A percentile compares a stretch with the other conserved stretches of the same genome.
These are phyloP conservation scores for Coenonympha glycerion DNA, from an alignment of 2,888 invertebrate species.

Conservation along the genomic window DNA sequence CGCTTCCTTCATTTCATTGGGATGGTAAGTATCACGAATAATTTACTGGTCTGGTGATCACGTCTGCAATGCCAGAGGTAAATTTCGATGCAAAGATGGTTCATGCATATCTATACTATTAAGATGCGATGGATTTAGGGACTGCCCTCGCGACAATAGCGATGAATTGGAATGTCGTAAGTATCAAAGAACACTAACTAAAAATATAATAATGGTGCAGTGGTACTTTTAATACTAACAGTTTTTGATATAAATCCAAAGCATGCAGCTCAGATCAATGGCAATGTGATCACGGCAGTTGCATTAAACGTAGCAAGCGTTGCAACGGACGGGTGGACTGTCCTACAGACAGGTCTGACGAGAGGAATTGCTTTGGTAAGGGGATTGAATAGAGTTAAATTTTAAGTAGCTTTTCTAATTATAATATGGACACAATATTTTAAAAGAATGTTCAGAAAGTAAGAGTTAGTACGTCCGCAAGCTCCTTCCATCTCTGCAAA, in stretches of 20 bases:
- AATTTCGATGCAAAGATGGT: conserved; percentile 84
- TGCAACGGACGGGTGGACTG: conserved; percentile 84
- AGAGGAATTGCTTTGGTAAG: conserved; percentile 80
- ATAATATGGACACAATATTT: no score
- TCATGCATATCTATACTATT: conserved; percentile 81
- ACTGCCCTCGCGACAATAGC: conserved; percentile 80
- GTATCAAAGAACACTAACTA: conserved; percentile 42
- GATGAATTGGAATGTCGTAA: conserved; percentile 80
- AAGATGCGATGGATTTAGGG: conserved; percentile 83
- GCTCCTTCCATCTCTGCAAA: no score
- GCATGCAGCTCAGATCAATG: conserved; percentile 82
- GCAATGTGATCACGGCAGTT: conserved; percentile 84
- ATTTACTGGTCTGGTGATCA: conserved; percentile 54
- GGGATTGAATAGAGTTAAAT: no score
- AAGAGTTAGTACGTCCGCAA: no score
- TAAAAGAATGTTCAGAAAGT: no score
- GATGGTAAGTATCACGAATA: conserved; percentile 55
- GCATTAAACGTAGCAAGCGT: conserved; percentile 75
- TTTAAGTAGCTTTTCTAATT: no score
- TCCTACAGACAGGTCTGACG: conserved; percentile 82
- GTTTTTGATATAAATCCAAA: conserved; percentile 39
- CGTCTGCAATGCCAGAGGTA: conserved; percentile 67
- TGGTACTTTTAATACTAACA: conserved; percentile 1
- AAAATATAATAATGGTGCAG: neutral
- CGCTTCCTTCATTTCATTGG: conserved; percentile 40